Conservation (phyloP, 2,797 vertebrate genomes). For the Luscinia megarhynchos region DNA sequence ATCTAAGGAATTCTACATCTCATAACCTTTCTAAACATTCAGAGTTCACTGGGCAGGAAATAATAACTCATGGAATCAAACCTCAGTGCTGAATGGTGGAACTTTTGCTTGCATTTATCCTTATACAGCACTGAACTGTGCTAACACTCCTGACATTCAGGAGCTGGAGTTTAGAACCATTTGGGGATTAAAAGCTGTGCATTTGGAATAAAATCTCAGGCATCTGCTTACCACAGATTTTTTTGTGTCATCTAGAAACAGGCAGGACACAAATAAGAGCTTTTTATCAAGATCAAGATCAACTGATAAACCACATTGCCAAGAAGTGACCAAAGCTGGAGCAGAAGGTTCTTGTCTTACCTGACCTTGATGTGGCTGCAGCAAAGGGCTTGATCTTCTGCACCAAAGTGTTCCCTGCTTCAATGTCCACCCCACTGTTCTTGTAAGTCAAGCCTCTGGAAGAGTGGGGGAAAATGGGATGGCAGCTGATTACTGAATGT, state of each 20-base stretch:
- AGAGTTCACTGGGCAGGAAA: neutral
- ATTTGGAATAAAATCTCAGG: neutral
- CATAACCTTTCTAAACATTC: neutral
- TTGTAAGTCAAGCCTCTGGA: constrained; percentile 92
- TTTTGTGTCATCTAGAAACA: neutral
- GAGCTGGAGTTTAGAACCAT: neutral
- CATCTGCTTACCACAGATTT: neutral
- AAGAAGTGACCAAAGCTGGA: neutral
- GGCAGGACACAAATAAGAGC: neutral
- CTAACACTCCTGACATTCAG: neutral
- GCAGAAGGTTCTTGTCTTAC: constrained; percentile 74
- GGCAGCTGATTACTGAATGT: neutral
- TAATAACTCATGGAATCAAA: neutral
- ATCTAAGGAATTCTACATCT: neutral
- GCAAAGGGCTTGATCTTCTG: constrained; percentile 93
- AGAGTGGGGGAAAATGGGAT: neutral
- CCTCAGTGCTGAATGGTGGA: neutral
- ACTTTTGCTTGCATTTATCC: neutral
- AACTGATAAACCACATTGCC: neutral
- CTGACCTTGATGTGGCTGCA: constrained; percentile 89
- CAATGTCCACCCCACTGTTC: constrained; percentile 96
- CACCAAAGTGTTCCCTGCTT: constrained; percentile 92
- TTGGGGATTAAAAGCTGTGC: neutral
- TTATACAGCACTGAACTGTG: neutral
- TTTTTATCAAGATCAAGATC: neutral